These are phyloP conservation scores for Mechanitis mazaeus DNA, from an alignment of 2,888 invertebrate species.

Conservation along the genomic window DNA sequence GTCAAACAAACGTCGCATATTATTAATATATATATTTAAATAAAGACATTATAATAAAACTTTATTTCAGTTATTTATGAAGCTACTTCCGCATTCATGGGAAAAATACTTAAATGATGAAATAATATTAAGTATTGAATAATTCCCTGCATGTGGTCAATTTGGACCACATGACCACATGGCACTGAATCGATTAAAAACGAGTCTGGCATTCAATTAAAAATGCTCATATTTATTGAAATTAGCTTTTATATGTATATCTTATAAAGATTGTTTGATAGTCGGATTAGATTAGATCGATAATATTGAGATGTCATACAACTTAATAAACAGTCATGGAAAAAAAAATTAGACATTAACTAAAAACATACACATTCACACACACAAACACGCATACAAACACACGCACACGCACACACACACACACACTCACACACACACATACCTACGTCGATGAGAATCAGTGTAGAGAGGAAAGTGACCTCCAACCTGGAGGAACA, in stretches of 20 bases:
- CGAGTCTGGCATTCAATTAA: not conserved
- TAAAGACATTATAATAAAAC: not conserved
- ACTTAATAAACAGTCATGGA: too few species aligned
- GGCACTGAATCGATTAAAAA: not conserved
- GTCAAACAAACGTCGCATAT: not conserved
- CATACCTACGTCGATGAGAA: not conserved
- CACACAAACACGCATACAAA: not conserved
- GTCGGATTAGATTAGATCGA: too few species aligned
- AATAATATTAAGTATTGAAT: not conserved
- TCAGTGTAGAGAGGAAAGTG: not conserved
- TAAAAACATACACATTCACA: too few species aligned
- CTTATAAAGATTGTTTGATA: too few species aligned
- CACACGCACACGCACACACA: not conserved
- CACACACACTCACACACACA: not conserved
- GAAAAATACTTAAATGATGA: not conserved
- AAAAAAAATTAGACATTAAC: not conserved
- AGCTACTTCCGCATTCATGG: conserved; percentile 2
- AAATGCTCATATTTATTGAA: too few species aligned
- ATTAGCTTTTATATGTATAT: too few species aligned
- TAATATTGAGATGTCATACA: too few species aligned
- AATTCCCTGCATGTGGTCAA: conserved; percentile 9
- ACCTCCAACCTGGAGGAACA: conserved; percentile 42
- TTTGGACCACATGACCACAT: not conserved
- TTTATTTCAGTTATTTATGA: conserved; percentile 3
- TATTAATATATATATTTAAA: not conserved